Evolutionary conservation across 2,888 invertebrate genomes (phyloP), one percentile per base, ranked within the genome.

Genomic region (Heliconius ismenius): DNA sequence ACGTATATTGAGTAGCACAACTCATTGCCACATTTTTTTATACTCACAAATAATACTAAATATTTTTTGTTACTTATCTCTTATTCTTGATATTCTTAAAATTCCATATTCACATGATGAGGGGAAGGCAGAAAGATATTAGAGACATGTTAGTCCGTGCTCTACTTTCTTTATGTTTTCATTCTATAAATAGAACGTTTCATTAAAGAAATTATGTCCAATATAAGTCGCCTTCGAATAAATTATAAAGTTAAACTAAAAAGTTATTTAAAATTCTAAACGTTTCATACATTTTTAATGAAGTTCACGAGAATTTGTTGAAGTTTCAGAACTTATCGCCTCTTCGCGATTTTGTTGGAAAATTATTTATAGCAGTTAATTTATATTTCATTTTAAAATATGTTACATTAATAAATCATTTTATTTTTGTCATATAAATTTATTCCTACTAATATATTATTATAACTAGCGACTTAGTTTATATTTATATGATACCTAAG

Each of bases 261-360:
- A 67, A 67, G 39, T 67, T 67, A 39, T 24, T 39, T 67, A 43
- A 67, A 67, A 70, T 28, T 75, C 63, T 62, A 63, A 75, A 62
- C 69, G 63, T 70, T 70, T 70, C 62, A 70, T 75, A 64, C 62
- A 75, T 63, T 75, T 60, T 75, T 75, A 63, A 75, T 75, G 69
- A 75, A 70, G 62, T 63, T 63, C 26, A 24, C 26, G 24, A 63
- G 68, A 75, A 63, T 75, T 67, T 43, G 65, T 69, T 49, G 62
- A 49, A 63, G 62, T 32, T 62, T 39, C 65, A n/a, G 15, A 67
- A 67, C 39, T 68, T 75, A 68, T 60, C 74, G 74, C 68, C 26
- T 74, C 60, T 58, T 67, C 68, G 67, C 43, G 28, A 60, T 75
- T 65, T 43, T 60, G 68, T 68, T 75, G 28, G 67, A 60, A 68